Conservation (phyloP, 2,113 vertebrate species). For the Centrocercus urophasianus region DNA sequence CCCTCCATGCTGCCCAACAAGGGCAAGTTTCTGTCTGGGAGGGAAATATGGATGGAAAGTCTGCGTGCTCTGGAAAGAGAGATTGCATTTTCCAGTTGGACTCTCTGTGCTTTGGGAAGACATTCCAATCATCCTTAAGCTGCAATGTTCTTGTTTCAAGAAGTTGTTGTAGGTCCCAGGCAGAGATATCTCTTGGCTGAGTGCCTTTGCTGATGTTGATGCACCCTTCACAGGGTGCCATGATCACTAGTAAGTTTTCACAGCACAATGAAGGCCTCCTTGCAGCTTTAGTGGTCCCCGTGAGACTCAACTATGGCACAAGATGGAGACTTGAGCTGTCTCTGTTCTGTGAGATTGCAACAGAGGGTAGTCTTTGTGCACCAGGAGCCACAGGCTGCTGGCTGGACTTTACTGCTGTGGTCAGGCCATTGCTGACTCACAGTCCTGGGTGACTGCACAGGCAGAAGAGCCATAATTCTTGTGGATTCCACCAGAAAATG, state of each 20-base stretch:
- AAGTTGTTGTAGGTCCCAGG: not conserved
- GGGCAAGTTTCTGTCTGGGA: not conserved
- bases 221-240: not conserved
- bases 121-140: not conserved
- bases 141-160: not conserved
- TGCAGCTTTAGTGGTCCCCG: fast-evolving
- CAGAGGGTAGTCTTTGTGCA: not conserved
- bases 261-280: not conserved
- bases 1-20: not conserved
- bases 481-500: not conserved
- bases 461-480: not conserved
- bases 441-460: not conserved
- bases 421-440: not conserved
- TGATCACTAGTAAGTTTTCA: not conserved
- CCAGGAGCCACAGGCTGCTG: not conserved
- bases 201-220: fast-evolving
- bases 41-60: not conserved
- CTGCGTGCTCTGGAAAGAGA: not conserved
- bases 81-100: not conserved
- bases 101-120: not conserved
- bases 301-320: fast-evolving
- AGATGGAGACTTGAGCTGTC: not conserved
- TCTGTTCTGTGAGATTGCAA: not conserved
- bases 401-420: not conserved
- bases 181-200: not conserved